These are phyloP conservation scores for Myanophis thanlyinensis DNA, from an alignment of 2,113 vertebrate species.

Conservation along the genomic window DNA sequence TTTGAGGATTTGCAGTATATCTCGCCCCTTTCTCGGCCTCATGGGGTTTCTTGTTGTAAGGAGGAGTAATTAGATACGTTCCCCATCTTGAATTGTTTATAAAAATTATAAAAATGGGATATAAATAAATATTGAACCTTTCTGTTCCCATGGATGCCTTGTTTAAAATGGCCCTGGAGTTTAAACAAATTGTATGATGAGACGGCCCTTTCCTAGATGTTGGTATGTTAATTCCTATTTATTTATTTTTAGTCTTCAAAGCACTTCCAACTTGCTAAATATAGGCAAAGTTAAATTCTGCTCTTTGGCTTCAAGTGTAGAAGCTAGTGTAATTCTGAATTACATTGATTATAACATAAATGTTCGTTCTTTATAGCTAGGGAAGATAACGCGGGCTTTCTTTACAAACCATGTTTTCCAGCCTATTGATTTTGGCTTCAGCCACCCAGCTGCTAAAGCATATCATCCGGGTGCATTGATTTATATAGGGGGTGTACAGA, in stretches of 20 bases:
- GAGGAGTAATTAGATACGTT: too few species aligned
- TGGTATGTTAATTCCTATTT: background rate
- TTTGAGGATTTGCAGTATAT: background rate
- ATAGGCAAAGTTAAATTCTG: background rate
- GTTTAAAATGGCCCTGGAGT: background rate
- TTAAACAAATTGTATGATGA: background rate
- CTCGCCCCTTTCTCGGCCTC: too few species aligned
- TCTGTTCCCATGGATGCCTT: background rate
- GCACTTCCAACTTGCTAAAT: background rate
- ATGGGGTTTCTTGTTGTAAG: too few species aligned
- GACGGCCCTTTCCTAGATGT: background rate
- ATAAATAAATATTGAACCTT: background rate
- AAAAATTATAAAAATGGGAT: background rate
- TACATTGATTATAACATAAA: background rate
- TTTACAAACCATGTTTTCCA: background rate
- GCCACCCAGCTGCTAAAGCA: background rate
- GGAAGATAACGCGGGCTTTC: background rate
- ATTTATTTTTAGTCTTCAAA: background rate
- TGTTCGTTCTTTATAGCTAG: background rate
- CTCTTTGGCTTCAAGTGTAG: background rate
- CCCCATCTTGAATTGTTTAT: too few species aligned
- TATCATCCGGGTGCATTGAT: background rate
- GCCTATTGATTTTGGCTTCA: background rate
- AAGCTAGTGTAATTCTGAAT: background rate
- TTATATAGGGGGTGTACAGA: background rate